phyloP scores from a whole-genome alignment of 1,140 invertebrate species.

The Trigoniulus corallinus region DNA sequence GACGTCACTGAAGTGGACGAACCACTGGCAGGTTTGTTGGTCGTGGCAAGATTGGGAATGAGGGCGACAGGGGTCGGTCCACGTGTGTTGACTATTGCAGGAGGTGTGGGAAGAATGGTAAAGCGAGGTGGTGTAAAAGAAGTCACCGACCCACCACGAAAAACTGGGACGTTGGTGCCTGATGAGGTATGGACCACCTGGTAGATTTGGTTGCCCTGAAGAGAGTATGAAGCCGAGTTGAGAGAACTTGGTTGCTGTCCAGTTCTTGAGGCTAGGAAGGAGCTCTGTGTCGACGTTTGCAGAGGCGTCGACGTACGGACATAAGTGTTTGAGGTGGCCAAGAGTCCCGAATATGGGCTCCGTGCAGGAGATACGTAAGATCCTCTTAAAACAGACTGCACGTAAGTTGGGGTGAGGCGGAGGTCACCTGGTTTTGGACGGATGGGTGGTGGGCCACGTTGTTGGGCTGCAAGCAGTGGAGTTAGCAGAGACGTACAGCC shows the following conservation, averaged over 20 bases:
- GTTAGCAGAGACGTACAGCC: slow-evolving; percentile 3
- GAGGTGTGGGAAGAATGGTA: slow-evolving; percentile 9
- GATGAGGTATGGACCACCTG: slow-evolving; percentile 32
- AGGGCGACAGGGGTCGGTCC: slow-evolving; percentile 32
- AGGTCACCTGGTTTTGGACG: slow-evolving; percentile 11
- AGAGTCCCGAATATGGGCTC: slow-evolving; percentile 21
- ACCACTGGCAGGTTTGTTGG: slow-evolving; percentile 11
- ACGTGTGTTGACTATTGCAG: slow-evolving; percentile 16
- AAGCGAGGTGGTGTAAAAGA: slow-evolving; percentile 8
- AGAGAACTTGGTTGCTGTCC: neutral
- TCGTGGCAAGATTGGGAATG: slow-evolving; percentile 33
- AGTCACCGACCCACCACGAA: slow-evolving; percentile 24
- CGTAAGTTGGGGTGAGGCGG: slow-evolving; percentile 9
- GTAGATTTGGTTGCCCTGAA: slow-evolving; percentile 15
- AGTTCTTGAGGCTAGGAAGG: neutral
- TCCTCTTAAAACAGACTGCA: neutral
- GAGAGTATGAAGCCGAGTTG: neutral
- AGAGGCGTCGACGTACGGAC: slow-evolving; percentile 35
- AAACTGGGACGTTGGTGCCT: slow-evolving; percentile 29
- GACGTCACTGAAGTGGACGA: neutral
- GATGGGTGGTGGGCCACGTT: slow-evolving; percentile 12
- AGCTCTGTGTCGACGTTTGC: slow-evolving; percentile 4
- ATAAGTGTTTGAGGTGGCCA: slow-evolving; percentile 12
- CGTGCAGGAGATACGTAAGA: neutral
- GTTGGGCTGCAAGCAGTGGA: slow-evolving; percentile 10